Base-by-base conservation (phyloP, 2,888 invertebrate species). In the Empis stercorea region DNA sequence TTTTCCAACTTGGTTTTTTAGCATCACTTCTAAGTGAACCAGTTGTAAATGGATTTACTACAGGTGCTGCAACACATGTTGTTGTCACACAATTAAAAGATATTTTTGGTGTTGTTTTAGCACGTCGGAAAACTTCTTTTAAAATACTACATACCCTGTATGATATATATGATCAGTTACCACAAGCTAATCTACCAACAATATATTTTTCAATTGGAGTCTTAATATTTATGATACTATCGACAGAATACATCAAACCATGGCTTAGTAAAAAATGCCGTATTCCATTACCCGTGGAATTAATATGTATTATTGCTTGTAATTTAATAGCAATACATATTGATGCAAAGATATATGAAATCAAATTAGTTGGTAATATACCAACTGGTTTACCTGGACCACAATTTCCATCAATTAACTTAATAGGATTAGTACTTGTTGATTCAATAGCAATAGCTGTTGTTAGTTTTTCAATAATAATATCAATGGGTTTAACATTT, bases 401-500 rank as follows among this genome's bases (percentile, higher is more conserved):
- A 1, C 57, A 63, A 10, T 39, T 76, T 34, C 84, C 84, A 7
- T 73, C 74, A 1, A 59, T 81, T 41, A 66, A 69, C 44, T 62
- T 84, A 41, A 58, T 81, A 32, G 68, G 73, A 1, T 57, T 66
- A 4, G 68, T 83, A 30, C 64, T 76, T 3, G 54, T 80, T 2
- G 81, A 83, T 57, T 73, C 79, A 15, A 71, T 83, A 47, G 75
- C 78, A 32, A 80, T 83, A 54, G 77, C 81, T 7, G 73, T 84
- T 56, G 83, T 86, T 10, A 79, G 80, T 10, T 85, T 81, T 57
- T 80, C 82, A 1, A 76, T 84, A 43, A 78, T 80, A 0, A 75
- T 85, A 66, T 84, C 84, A 1, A 80, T 86, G 81, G 82, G 79
- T 1, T 66, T 84, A 44, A 81, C 84, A 49, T 82, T 84, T 61